phyloP scores from a whole-genome alignment of 35 echinoderm and acorn worm species.

The Ptychodera flava region DNA sequence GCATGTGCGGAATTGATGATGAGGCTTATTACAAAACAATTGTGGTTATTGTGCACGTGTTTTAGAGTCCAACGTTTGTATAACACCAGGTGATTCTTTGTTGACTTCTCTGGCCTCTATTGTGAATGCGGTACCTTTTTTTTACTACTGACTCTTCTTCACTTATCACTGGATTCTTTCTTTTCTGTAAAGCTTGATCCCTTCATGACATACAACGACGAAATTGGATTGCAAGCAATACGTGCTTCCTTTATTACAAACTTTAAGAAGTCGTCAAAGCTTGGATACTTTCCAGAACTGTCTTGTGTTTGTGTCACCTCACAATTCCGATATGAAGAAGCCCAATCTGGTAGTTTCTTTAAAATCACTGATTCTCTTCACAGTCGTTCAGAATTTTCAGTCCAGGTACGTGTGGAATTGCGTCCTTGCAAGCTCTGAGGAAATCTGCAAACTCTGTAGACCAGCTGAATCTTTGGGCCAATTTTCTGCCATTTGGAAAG shows the following conservation, averaged over 20 bases:
- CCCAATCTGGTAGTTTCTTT: background rate
- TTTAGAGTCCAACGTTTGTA: background rate
- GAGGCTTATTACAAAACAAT: constrained; percentile 24
- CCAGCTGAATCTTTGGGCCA: constrained; percentile 8
- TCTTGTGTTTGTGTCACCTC: constrained; percentile 11
- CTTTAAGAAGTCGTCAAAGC: constrained; percentile 10
- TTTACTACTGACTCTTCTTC: constrained; percentile 10
- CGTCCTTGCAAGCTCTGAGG: too few species aligned
- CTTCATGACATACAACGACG: too few species aligned
- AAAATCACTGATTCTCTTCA: too few species aligned
- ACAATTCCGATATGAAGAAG: constrained; percentile 7
- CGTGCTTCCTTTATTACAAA: constrained; percentile 49
- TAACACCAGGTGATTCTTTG: background rate
- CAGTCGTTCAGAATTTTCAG: too few species aligned
- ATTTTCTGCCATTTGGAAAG: too few species aligned
- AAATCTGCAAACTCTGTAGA: constrained; percentile 33
- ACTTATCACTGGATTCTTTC: background rate
- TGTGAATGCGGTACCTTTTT: constrained; percentile 10
- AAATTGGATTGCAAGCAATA: too few species aligned
- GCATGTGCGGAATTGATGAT: constrained; percentile 46
- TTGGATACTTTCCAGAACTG: background rate
- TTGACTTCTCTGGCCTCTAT: constrained; percentile 3
- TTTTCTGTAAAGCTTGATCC: too few species aligned
- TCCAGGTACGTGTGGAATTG: too few species aligned
- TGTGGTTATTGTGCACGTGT: constrained; percentile 4